These are phyloP conservation scores for Eumaeus atala DNA, from an alignment of 1,140 invertebrate species.

Conservation along the genomic window DNA sequence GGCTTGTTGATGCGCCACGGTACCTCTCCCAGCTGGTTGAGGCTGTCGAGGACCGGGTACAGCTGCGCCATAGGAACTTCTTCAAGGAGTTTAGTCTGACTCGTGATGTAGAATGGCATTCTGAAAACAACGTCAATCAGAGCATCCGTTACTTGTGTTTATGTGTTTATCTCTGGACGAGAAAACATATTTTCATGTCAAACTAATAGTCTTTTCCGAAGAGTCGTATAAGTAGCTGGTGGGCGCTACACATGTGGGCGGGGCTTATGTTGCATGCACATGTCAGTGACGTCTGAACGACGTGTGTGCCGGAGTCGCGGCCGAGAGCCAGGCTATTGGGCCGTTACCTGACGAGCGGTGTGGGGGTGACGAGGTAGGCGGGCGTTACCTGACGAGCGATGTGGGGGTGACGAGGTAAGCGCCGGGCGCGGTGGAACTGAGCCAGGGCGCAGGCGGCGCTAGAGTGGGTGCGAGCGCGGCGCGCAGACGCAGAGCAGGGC, in stretches of 20 bases:
- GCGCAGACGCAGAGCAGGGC: constrained; percentile 82
- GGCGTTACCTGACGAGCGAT: constrained; percentile 75
- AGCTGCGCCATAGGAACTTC: constrained; percentile 77
- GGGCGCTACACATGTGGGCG: too few species aligned
- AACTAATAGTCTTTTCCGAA: too few species aligned
- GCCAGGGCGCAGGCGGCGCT: constrained; percentile 90
- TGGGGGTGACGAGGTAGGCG: too few species aligned
- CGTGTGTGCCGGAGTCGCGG: too few species aligned
- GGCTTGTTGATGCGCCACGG: constrained; percentile 93
- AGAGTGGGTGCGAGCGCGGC: constrained; percentile 77
- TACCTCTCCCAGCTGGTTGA: constrained; percentile 92
- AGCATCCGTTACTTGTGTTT: constrained; percentile 6
- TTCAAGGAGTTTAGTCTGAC: constrained; percentile 78
- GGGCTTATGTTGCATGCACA: too few species aligned
- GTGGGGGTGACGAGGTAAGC: constrained; percentile 85
- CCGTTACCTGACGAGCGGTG: too few species aligned
- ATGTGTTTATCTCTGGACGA: too few species aligned
- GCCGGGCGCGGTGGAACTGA: constrained; percentile 72
- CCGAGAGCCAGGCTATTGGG: too few species aligned
- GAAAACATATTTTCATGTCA: too few species aligned
- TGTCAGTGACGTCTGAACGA: too few species aligned
- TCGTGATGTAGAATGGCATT: constrained; percentile 70
- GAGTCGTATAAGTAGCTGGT: too few species aligned
- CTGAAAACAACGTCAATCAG: constrained; percentile 45
- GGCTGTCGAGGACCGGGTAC: constrained; percentile 89